Percentiles rank a stretch among this genome's conserved stretches.
These are phyloP conservation scores for Helostoma temminkii DNA, from an alignment of 2,797 vertebrate species.

Conservation along the genomic window DNA sequence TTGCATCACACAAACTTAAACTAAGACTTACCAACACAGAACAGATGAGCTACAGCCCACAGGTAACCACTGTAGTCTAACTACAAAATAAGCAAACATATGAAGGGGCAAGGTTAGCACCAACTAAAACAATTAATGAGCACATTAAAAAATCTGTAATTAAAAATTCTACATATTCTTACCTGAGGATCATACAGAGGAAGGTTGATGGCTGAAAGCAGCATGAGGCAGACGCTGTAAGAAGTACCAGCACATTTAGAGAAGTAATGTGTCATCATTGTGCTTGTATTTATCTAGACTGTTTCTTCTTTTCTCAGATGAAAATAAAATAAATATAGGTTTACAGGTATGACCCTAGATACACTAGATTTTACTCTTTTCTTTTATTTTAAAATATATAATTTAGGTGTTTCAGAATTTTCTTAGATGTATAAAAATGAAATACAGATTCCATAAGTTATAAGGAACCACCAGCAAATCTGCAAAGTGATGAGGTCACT, in stretches of 20 bases:
- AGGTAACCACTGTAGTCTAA: slow-evolving; percentile 89
- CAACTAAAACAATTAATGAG: fast-evolving
- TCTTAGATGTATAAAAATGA: too few relatives aligned
- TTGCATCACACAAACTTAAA: too few relatives aligned
- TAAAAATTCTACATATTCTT: slow-evolving; percentile 27
- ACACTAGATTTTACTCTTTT: too few relatives aligned
- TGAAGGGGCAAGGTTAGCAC: neutral
- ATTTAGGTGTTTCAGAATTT: too few relatives aligned
- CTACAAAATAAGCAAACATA: slow-evolving; percentile 75
- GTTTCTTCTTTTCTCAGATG: neutral
- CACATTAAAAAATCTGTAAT: neutral
- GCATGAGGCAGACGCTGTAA: slow-evolving; percentile 75
- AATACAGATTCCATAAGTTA: too few relatives aligned
- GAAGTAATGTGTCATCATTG: neutral
- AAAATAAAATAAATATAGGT: neutral
- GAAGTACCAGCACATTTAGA: neutral
- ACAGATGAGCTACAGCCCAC: slow-evolving; percentile 90
- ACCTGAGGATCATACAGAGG: slow-evolving; percentile 89
- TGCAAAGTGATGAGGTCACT: too few relatives aligned
- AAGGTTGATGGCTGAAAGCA: slow-evolving; percentile 87
- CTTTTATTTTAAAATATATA: too few relatives aligned
- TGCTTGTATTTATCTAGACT: too few relatives aligned
- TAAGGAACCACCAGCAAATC: too few relatives aligned
- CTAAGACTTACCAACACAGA: slow-evolving; percentile 90
- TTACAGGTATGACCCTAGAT: too few relatives aligned